Evolutionary conservation across 1,140 invertebrate genomes (phyloP).

Genomic region (Drosophila sulfurigaster): DNA sequence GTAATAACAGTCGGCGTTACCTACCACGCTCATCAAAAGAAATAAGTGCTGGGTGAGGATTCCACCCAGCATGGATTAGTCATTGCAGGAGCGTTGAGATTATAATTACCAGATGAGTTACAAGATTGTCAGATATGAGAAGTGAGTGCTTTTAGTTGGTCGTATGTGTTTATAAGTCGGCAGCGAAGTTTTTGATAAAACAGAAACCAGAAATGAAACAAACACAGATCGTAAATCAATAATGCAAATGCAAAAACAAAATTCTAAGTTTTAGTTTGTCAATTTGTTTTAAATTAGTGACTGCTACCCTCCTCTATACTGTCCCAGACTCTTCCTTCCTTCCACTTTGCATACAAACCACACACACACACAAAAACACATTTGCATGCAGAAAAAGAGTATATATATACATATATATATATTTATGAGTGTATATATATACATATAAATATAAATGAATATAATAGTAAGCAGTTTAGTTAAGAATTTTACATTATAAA

Average conservation of each 20-base stretch:
- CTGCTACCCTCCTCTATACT: constrained; percentile 25
- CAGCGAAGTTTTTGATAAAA: constrained; percentile 57
- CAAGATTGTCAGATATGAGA: constrained; percentile 44
- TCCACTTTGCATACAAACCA: constrained; percentile 51
- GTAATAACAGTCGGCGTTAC: constrained; percentile 71
- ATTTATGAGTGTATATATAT: constrained; percentile 53
- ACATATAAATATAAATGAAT: constrained; percentile 78
- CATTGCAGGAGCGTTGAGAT: constrained; percentile 78
- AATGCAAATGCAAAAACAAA: constrained; percentile 42
- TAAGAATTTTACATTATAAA: constrained; percentile 80
- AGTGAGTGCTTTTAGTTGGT: constrained; percentile 77
- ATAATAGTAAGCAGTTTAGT: constrained; percentile 81
- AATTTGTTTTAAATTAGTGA: constrained; percentile 51
- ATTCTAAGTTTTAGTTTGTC: constrained; percentile 61
- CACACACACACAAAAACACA: constrained; percentile 53
- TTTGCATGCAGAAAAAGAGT: constrained; percentile 55
- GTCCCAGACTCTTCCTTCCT: constrained; percentile 32
- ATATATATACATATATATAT: constrained; percentile 65
- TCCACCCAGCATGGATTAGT: constrained; percentile 67
- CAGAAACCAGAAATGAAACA: constrained; percentile 24
- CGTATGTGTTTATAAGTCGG: constrained; percentile 51
- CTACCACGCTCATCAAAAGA: constrained; percentile 74
- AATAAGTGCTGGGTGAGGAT: constrained; percentile 37
- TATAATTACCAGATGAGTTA: constrained; percentile 60
- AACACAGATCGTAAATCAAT: constrained; percentile 19